Evolutionary conservation across 2,113 vertebrate genomes (phyloP).

Genomic region (Albula glossodonta): DNA sequence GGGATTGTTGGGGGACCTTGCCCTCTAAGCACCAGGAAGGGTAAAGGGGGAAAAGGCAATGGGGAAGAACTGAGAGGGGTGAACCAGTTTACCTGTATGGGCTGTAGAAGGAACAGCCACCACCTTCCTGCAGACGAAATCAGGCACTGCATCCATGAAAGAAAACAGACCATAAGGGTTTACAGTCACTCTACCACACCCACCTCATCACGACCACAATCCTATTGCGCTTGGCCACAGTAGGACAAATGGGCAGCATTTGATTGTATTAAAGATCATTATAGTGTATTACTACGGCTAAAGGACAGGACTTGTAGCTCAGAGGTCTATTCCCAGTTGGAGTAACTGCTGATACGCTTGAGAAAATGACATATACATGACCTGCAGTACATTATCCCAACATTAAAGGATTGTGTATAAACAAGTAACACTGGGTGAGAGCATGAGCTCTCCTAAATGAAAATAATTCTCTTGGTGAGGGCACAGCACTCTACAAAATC

Average conservation of each 20-base stretch:
- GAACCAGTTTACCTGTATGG: slow-evolving; percentile 55
- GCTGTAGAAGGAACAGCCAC: slow-evolving; percentile 53
- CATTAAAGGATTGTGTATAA: no score
- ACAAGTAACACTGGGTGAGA: no score
- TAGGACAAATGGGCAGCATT: no score
- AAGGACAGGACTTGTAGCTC: no score
- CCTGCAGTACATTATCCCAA: no score
- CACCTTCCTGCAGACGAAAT: slow-evolving; percentile 61
- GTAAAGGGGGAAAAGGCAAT: not conserved
- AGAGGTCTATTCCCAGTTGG: no score
- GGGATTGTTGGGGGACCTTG: no score
- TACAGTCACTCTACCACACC: not conserved
- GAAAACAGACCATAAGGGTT: slow-evolving; percentile 30
- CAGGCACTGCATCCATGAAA: slow-evolving; percentile 54
- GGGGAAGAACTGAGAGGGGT: not conserved
- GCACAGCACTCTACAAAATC: not conserved
- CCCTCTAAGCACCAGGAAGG: not conserved
- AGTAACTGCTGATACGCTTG: no score
- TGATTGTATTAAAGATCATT: no score
- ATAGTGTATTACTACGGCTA: no score
- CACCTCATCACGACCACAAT: not conserved
- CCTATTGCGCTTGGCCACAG: not conserved
- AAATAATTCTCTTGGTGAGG: not conserved
- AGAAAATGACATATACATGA: no score
- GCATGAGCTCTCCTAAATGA: not conserved